Evolutionary conservation across 2,797 vertebrate genomes (phyloP).

Genomic region (Neosilurus hyrtlii): DNA sequence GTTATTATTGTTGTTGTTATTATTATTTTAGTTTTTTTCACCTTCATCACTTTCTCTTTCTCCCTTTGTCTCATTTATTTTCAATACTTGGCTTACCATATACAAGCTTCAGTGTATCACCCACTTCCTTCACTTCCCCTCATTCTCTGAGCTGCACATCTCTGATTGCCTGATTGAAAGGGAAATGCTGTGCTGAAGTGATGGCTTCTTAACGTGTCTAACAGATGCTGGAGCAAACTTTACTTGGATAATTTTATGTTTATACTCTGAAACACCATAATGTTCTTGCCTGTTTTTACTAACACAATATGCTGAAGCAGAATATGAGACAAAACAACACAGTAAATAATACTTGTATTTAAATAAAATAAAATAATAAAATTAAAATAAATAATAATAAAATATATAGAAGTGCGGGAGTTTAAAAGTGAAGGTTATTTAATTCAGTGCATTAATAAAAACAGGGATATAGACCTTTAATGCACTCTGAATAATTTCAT

Average conservation of each 20-base stretch:
- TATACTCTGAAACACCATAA: constrained; percentile 25
- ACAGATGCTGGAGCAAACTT: constrained; percentile 24
- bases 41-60: not conserved
- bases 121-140: constrained; percentile 23
- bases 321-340: constrained; percentile 1
- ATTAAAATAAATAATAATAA: too few species aligned
- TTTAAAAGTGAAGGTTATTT: not conserved
- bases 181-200: constrained; percentile 33
- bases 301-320: constrained; percentile 31
- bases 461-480: not conserved
- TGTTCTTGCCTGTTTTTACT: constrained; percentile 33
- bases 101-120: not conserved
- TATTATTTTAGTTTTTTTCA: not conserved
- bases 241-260: constrained; percentile 18
- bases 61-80: not conserved
- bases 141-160: constrained; percentile 15
- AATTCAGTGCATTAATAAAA: constrained; percentile 15
- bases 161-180: constrained; percentile 44
- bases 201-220: constrained; percentile 21
- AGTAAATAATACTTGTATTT: not conserved
- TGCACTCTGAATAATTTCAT: not conserved
- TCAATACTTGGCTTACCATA: not conserved
- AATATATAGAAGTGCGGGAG: not conserved
- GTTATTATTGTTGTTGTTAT: too few species aligned
- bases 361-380: too few species aligned